phyloP scores from a whole-genome alignment of 2,797 vertebrate species.

The Coreius guichenoti region DNA sequence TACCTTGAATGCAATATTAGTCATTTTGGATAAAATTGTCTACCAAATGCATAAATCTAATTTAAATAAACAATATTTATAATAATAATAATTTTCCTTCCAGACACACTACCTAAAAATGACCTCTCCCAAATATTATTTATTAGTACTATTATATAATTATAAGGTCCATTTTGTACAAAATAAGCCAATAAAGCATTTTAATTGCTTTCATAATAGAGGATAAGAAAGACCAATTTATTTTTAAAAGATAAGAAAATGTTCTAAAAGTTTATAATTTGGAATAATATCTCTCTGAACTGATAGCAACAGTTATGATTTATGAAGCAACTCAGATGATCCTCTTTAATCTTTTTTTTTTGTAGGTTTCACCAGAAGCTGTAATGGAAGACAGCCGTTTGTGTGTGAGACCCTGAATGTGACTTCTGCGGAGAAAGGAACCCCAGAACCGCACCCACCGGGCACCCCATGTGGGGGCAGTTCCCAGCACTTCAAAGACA shows the following conservation, averaged over 20 bases:
- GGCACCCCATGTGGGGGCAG: conserved; percentile 74
- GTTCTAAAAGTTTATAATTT: neutral
- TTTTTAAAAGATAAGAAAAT: neutral
- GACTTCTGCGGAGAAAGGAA: conserved; percentile 84
- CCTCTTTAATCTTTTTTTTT: neutral
- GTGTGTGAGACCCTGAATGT: conserved; percentile 88
- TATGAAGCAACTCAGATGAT: neutral
- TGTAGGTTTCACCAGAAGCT: conserved; percentile 65
- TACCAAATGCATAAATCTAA: no score
- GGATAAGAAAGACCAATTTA: neutral
- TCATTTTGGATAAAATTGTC: neutral
- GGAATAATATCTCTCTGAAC: neutral
- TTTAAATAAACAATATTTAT: neutral
- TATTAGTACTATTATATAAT: neutral
- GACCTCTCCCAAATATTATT: neutral
- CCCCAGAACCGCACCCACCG: conserved; percentile 71
- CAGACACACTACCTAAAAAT: neutral
- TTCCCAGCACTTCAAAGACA: conserved; percentile 83
- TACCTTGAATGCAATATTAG: neutral
- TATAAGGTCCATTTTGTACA: neutral
- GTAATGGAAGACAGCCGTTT: conserved; percentile 78
- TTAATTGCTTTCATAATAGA: neutral
- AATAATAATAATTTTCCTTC: neutral
- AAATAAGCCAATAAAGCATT: neutral
- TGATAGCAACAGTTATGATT: neutral